Percentiles rank a stretch among this genome's conserved stretches.
Conservation (phyloP, 2,888 invertebrate species). For the Caprella mutica region DNA sequence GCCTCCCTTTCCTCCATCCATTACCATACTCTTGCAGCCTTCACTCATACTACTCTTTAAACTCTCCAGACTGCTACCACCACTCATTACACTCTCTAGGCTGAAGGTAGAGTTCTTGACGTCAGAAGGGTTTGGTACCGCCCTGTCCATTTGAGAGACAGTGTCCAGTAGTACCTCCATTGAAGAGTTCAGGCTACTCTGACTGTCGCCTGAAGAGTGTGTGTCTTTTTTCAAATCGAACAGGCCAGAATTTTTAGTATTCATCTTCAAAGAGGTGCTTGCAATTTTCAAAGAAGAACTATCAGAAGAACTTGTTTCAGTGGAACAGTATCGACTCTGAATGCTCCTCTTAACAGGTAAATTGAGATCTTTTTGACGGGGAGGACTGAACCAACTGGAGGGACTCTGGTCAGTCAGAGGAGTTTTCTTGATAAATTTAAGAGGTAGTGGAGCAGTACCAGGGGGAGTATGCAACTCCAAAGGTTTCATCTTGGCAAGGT, state of each 20-base stretch:
- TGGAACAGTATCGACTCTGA: slow-evolving; percentile 5
- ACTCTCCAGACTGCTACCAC: slow-evolving; percentile 61
- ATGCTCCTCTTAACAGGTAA: slow-evolving; percentile 28
- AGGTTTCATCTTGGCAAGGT: slow-evolving; percentile 13
- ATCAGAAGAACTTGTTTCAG: slow-evolving; percentile 6
- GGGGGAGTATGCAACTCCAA: slow-evolving; percentile 30
- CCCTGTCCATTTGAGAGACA: slow-evolving; percentile 23
- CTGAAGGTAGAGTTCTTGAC: slow-evolving; percentile 27
- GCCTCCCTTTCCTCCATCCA: slow-evolving; percentile 17
- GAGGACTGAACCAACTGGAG: slow-evolving; percentile 34
- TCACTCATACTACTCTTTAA: slow-evolving; percentile 75
- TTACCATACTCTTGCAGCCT: slow-evolving; percentile 56
- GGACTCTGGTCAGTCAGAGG: slow-evolving; percentile 30
- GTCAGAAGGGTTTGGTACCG: slow-evolving; percentile 16
- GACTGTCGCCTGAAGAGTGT: slow-evolving; percentile 14
- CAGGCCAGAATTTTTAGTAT: slow-evolving; percentile 13
- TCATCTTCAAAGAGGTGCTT: too few relatives aligned
- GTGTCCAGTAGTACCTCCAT: slow-evolving; percentile 32
- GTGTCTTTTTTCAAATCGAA: slow-evolving; percentile 5
- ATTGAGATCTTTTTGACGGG: slow-evolving; percentile 32
- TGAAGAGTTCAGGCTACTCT: slow-evolving; percentile 26
- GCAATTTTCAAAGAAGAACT: too few relatives aligned
- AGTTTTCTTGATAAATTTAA: slow-evolving; percentile 32
- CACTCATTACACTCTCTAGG: slow-evolving; percentile 28
- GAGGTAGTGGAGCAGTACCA: slow-evolving; percentile 31